Evolutionary conservation across 2,888 invertebrate genomes (phyloP).

Genomic region (Pharmacophagus antenor): DNA sequence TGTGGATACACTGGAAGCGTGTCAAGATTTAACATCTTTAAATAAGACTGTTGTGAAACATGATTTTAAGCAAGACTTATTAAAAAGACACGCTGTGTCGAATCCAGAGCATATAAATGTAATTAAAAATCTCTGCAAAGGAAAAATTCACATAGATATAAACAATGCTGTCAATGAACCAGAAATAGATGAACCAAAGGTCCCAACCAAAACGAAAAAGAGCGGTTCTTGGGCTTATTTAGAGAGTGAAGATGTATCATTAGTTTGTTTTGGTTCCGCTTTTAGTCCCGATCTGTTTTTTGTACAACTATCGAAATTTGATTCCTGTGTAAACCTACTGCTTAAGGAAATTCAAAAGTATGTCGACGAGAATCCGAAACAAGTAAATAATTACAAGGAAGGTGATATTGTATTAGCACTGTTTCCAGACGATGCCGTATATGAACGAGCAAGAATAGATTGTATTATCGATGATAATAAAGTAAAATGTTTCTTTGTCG

Average conservation of each 20-base stretch:
- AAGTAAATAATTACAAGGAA: conserved; percentile 43
- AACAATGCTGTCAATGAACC: conserved; percentile 15
- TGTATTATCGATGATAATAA: conserved; percentile 52
- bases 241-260: conserved; percentile 54
- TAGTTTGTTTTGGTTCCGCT: conserved; percentile 68
- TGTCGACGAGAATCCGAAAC: conserved; percentile 42
- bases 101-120: conserved; percentile 73
- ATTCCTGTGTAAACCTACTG: conserved; percentile 57
- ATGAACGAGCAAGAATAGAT: conserved; percentile 71
- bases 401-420: conserved; percentile 76
- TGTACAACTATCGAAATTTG: conserved; percentile 71
- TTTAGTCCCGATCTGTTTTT: conserved; percentile 72
- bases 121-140: conserved; percentile 69
- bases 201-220: conserved; percentile 37
- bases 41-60: conserved; percentile 76
- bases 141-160: conserved; percentile 32
- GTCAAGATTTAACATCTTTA: conserved; percentile 72
- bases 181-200: conserved; percentile 36
- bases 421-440: conserved; percentile 65
- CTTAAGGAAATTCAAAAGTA: conserved; percentile 65
- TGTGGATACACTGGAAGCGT: conserved; percentile 82
- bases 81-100: conserved; percentile 57
- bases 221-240: conserved; percentile 75
- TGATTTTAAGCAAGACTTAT: conserved; percentile 77
- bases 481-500: conserved; percentile 82